These are phyloP conservation scores for Ethmia dodecea DNA, from an alignment of 2,888 invertebrate genomes.

Conservation along the genomic window DNA sequence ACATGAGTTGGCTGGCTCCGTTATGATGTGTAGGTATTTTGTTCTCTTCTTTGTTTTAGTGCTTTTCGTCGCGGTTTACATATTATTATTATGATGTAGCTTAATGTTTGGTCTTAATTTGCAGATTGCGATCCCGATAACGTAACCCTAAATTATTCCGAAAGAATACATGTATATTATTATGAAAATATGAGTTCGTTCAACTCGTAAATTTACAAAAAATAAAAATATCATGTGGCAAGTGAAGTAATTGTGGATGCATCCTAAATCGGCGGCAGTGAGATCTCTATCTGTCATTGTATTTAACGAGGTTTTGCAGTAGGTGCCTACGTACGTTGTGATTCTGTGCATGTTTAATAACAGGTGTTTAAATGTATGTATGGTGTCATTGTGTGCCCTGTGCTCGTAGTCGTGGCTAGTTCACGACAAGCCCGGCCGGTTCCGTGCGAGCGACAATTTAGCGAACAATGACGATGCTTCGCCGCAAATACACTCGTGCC, in stretches of 20 bases:
- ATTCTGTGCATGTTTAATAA: slow-evolving; percentile 71
- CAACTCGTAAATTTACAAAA: slow-evolving; percentile 49
- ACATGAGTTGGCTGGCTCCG: slow-evolving; percentile 29
- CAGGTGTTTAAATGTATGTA: slow-evolving; percentile 75
- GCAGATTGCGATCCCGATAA: slow-evolving; percentile 27
- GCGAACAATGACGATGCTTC: slow-evolving; percentile 75
- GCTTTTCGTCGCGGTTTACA: slow-evolving; percentile 29
- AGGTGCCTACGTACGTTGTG: slow-evolving; percentile 47
- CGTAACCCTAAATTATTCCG: slow-evolving; percentile 25
- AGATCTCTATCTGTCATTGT: slow-evolving; percentile 70
- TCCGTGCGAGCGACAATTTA: slow-evolving; percentile 76
- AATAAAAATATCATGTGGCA: slow-evolving; percentile 46
- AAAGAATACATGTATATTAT: slow-evolving; percentile 23
- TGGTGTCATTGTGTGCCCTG: slow-evolving; percentile 63
- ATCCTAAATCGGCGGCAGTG: slow-evolving; percentile 53
- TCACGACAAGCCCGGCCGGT: slow-evolving; percentile 72
- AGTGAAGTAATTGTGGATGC: slow-evolving; percentile 54
- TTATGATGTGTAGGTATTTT: slow-evolving; percentile 32
- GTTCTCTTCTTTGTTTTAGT: slow-evolving; percentile 29
- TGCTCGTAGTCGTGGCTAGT: slow-evolving; percentile 60
- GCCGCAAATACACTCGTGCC: slow-evolving; percentile 67
- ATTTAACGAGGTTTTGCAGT: slow-evolving; percentile 61
- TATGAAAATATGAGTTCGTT: slow-evolving; percentile 37
- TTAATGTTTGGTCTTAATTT: slow-evolving; percentile 23
- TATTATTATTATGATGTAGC: slow-evolving; percentile 20